Evolutionary conservation across 2,888 invertebrate genomes (phyloP), one percentile per base, ranked within the genome.

Genomic region (Platerodrilus igneus): DNA sequence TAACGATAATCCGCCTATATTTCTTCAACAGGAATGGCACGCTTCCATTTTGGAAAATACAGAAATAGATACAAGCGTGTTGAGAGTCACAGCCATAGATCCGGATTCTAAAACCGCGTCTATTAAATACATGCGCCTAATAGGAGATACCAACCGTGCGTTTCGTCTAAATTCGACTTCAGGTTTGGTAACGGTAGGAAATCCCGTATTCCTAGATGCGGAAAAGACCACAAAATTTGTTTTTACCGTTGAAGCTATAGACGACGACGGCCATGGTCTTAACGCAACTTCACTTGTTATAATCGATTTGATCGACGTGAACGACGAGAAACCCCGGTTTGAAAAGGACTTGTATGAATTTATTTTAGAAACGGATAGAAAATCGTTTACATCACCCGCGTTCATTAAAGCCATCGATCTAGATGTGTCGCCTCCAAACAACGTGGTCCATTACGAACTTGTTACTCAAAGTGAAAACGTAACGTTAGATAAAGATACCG

Each of bases 1-100:
- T 5, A 94, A 95, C 59, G 94, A 95, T 63, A 91, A 92, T 65
- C 74, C 83, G 16, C 94, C 94, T 1, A 71, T 79, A 42, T 94
- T 94, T 60, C 70, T 78, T 8, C 77, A 82, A 51, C 68, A 78
- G 21, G 73, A 77, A 1, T 95, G 93, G 63, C 75, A 78, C 17
- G 84, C 81, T 0, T 81, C 81, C 34, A 67, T 94, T 14, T 78
- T 83, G 0, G 95, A 95, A 67, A 86, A 89, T 62, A 80, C 85
- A 22, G 81, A 83, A 13, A 79, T 78, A 9, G 62, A 65, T 41
- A 59, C 64, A 2, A 58, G 58, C 4, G 60, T 69, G 3, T 25
- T 63, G n/a, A 53, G 73, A 63, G 83, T 91, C 0, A 77, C 84
- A 62, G 92, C 93, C 1, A 79, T 77, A 23, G 93, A 94, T 64